These are phyloP conservation scores for Heterodera carotae DNA, from an alignment of 1,140 invertebrate species.

Conservation along the genomic window DNA sequence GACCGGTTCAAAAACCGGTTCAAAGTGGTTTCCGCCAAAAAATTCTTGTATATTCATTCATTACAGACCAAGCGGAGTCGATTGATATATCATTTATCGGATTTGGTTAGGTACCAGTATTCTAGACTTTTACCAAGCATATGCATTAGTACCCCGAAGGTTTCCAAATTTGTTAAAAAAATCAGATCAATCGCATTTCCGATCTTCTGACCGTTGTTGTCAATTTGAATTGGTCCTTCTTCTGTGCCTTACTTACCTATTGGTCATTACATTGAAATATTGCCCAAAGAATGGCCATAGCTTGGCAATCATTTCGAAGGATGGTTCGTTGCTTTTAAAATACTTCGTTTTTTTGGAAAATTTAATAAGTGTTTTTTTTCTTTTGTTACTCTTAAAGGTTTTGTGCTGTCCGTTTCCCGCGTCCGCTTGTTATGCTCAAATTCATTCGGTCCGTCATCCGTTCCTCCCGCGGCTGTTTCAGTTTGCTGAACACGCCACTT, in stretches of 20 bases:
- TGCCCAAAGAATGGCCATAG: conserved; percentile 31
- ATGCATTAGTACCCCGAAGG: too few relatives aligned
- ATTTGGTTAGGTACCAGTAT: too few relatives aligned
- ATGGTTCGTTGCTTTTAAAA: conserved; percentile 74
- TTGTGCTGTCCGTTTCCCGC: conserved; percentile 77
- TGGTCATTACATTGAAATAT: conserved; percentile 74
- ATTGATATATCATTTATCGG: too few relatives aligned
- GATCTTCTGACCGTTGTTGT: conserved; percentile 81
- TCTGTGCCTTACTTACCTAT: conserved; percentile 90
- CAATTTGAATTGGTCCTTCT: conserved; percentile 98
- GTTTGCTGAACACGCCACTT: not conserved
- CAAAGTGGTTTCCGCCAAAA: too few relatives aligned
- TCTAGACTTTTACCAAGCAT: too few relatives aligned
- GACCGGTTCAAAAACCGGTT: too few relatives aligned
- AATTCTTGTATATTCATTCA: too few relatives aligned
- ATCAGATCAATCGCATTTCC: conserved; percentile 21
- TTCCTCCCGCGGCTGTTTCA: not conserved
- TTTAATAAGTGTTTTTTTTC: conserved; percentile 13
- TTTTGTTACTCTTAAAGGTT: conserved; percentile 34
- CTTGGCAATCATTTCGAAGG: conserved; percentile 41
- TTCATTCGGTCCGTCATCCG: conserved; percentile 78
- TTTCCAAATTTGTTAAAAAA: too few relatives aligned
- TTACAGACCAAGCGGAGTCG: too few relatives aligned
- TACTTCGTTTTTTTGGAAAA: too few relatives aligned
- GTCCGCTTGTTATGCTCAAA: conserved; percentile 80